phyloP scores from a whole-genome alignment of 2,797 vertebrate genomes.

The Mormyrops attenuatus region DNA sequence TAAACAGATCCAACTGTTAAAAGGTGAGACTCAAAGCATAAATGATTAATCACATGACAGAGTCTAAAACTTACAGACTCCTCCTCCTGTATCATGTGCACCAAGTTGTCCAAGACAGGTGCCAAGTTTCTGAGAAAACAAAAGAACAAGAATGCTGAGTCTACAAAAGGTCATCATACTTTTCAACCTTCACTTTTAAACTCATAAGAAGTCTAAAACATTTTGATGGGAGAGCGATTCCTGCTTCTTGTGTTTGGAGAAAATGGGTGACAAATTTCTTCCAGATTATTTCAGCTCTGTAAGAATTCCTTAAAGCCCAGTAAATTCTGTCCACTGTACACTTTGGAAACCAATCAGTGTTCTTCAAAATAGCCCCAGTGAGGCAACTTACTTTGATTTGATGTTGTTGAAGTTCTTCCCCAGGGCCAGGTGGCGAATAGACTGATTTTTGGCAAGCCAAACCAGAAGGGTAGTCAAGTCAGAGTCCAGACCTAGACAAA shows the following conservation, averaged over 20 bases:
- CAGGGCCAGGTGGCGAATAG: conserved; percentile 84
- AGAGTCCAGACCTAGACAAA: conserved; percentile 78
- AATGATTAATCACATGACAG: conserved; percentile 3
- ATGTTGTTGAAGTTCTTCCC: conserved; percentile 98
- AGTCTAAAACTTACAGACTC: conserved; percentile 79
- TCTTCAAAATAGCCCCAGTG: neutral
- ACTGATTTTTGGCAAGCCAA: conserved; percentile 94
- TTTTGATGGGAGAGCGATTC: neutral
- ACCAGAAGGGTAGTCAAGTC: conserved; percentile 88
- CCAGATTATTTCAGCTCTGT: neutral
- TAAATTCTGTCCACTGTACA: neutral
- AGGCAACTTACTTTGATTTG: conserved; percentile 80
- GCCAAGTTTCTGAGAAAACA: conserved; percentile 76
- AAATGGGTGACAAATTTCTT: neutral
- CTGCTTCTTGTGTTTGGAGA: neutral
- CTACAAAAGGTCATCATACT: neutral
- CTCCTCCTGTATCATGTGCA: conserved; percentile 95
- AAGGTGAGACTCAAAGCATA: neutral
- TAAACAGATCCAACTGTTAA: neutral
- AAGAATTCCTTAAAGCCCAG: neutral
- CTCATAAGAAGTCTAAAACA: neutral
- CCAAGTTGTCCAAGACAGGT: conserved; percentile 85
- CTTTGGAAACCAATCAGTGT: neutral
- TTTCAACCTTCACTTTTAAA: neutral
- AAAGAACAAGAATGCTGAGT: conserved; percentile 19